Percentiles rank a stretch among this genome's conserved stretches.
Evolutionary conservation across 2,113 vertebrate genomes (phyloP).

Genomic region (Trochalopteron elliotii): DNA sequence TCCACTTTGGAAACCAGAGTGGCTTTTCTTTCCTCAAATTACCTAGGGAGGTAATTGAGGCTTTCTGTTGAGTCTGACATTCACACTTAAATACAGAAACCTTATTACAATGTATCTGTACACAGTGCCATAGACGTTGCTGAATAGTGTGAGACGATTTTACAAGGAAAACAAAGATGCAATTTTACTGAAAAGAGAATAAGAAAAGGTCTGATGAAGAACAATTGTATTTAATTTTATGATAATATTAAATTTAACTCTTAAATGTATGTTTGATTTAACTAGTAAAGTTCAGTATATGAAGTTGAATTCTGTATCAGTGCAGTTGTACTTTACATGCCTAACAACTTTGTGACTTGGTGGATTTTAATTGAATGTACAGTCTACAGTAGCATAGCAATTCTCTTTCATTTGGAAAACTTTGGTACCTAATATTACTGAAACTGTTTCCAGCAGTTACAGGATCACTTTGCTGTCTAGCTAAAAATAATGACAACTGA

Average conservation of each 20-base stretch:
- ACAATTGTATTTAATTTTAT: neutral
- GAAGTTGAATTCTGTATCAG: neutral
- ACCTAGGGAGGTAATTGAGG: neutral
- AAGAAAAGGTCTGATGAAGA: neutral
- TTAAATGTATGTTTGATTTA: neutral
- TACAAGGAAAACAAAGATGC: neutral
- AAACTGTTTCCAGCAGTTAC: neutral
- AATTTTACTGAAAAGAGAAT: neutral
- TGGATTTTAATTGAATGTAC: neutral
- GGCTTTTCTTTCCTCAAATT: slow-evolving; percentile 9
- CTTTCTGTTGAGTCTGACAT: neutral
- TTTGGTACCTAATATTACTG: neutral
- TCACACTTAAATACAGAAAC: neutral
- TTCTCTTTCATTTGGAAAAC: neutral
- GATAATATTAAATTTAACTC: neutral
- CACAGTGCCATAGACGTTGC: neutral
- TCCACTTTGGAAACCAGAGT: slow-evolving; percentile 24
- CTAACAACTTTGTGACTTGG: neutral
- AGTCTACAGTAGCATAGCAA: neutral
- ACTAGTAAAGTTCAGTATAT: neutral
- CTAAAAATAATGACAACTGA: slow-evolving; percentile 36
- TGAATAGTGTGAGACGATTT: neutral
- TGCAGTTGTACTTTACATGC: neutral
- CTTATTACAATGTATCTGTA: neutral
- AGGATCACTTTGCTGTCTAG: neutral